A percentile compares a stretch with the other conserved stretches of the same genome.
phyloP scores from a whole-genome alignment of 2,888 invertebrate genomes.

The Heliconius hortense region DNA sequence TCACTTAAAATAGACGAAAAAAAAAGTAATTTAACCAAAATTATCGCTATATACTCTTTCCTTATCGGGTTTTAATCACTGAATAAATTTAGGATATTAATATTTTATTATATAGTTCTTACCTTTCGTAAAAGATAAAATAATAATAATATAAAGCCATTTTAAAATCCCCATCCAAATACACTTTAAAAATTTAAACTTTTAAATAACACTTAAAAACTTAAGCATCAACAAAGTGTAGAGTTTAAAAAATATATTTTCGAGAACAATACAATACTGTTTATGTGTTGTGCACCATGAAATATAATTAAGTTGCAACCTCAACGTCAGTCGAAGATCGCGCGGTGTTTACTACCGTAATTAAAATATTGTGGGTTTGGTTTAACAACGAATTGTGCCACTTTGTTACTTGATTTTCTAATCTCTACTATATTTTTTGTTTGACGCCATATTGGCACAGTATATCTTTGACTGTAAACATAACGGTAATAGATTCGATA shows the following conservation, averaged over 20 bases:
- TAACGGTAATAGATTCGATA: too few relatives aligned
- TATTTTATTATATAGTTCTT: too few relatives aligned
- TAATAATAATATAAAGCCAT: background rate
- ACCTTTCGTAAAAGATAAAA: too few relatives aligned
- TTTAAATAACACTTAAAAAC: constrained; percentile 10
- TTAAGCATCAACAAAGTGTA: constrained; percentile 8
- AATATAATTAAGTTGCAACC: constrained; percentile 61
- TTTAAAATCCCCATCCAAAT: background rate
- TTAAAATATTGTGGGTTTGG: constrained; percentile 60
- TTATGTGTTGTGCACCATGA: constrained; percentile 47
- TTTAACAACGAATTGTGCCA: constrained; percentile 56
- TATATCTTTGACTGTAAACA: too few relatives aligned
- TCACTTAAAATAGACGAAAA: too few relatives aligned
- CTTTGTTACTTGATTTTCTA: constrained; percentile 49
- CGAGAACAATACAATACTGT: constrained; percentile 42
- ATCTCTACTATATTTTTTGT: constrained; percentile 29
- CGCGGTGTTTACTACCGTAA: constrained; percentile 58
- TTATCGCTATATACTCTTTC: too few relatives aligned
- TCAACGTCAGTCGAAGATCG: constrained; percentile 58
- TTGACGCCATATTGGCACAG: too few relatives aligned
- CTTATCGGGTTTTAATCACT: too few relatives aligned
- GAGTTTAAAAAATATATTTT: constrained; percentile 31
- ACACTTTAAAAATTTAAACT: background rate
- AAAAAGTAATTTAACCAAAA: too few relatives aligned
- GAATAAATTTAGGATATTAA: too few relatives aligned